Base-by-base conservation (phyloP, 2,797 vertebrate species). In the Geotria australis region DNA sequence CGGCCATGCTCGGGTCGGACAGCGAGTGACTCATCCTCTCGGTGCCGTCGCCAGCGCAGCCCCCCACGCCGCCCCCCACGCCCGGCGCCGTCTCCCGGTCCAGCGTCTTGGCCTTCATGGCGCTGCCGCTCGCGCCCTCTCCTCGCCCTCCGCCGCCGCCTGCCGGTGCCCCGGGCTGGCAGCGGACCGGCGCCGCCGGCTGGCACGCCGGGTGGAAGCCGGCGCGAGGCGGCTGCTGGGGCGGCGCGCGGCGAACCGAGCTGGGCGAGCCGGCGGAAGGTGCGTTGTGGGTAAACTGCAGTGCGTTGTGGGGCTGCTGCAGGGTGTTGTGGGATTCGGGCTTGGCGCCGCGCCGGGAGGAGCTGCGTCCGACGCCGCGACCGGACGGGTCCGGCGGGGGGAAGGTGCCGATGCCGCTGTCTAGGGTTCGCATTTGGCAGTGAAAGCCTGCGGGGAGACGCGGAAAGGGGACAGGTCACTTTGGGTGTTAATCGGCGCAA, bases 351-450 rank as follows among this genome's bases (percentile, higher is more conserved):
- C 51, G 51, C 51, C 51, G 51, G 62, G 68, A 61, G 58, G 65
- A 47, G 58, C 80, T 74, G 46, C 81, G 68, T 57, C 74, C 72
- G 1, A 67, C 56, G 11, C 72, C 73, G 11, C 80, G 74, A 60
- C 62, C 75, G 61, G 78, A 77, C 0, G 83, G 78, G 62, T 83
- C 81, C 0, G 81, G 80, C 57, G 85, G 80, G 2, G 83, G 83
- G 64, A 88, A 88, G 60, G 84, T 88, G 63, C 84, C 84, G 8
- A 91, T 88, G 46, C 84, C 84, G 1, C 83, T 91, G 77, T 88
- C 84, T 69, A 91, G 61, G 0, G 83, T 91, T 68, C 83, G 76
- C 78, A 81, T 91, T 76, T 85, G 83, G 69, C 80, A 85, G 70
- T 73, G 65, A 57, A 80, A 81, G 69, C 76, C 84, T 91, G 66